Evolutionary conservation across 2,888 invertebrate genomes (phyloP).

Genomic region (Patella depressa): DNA sequence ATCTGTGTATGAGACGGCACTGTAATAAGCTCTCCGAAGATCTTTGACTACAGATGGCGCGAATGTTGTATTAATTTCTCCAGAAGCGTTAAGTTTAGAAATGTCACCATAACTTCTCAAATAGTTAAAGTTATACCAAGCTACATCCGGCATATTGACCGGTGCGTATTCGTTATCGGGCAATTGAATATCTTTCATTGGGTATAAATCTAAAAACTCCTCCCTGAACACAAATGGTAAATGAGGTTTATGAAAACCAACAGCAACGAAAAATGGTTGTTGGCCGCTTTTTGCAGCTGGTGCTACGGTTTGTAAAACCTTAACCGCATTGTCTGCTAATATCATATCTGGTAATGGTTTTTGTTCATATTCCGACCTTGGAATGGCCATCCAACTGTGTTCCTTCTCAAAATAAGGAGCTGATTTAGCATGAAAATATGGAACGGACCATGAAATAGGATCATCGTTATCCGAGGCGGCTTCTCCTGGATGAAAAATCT

Average conservation of each 20-base stretch:
- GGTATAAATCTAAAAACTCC: slow-evolving; percentile 79
- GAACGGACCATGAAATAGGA: slow-evolving; percentile 49
- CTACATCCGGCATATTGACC: slow-evolving; percentile 42
- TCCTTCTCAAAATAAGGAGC: slow-evolving; percentile 18
- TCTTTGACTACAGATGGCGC: slow-evolving; percentile 36
- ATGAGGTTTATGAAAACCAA: slow-evolving; percentile 77
- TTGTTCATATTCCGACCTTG: slow-evolving; percentile 57
- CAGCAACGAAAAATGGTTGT: slow-evolving; percentile 83
- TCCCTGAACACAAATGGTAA: slow-evolving; percentile 83
- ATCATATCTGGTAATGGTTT: slow-evolving; percentile 85
- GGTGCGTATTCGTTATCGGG: slow-evolving; percentile 48
- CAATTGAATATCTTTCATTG: slow-evolving; percentile 26
- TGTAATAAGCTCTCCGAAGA: slow-evolving; percentile 44
- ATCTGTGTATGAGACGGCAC: slow-evolving; percentile 43
- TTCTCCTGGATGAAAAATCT: slow-evolving; percentile 83
- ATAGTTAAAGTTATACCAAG: slow-evolving; percentile 46
- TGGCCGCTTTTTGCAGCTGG: slow-evolving; percentile 53
- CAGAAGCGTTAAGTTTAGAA: slow-evolving; percentile 36
- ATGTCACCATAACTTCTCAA: slow-evolving; percentile 41
- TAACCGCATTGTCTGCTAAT: slow-evolving; percentile 77
- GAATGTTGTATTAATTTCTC: slow-evolving; percentile 44
- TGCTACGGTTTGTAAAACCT: slow-evolving; percentile 74
- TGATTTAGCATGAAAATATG: slow-evolving; percentile 38
- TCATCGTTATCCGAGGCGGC: slow-evolving; percentile 36
- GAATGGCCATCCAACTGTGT: slow-evolving; percentile 45